These are phyloP conservation scores for Echinops telfairi DNA, from an alignment of 2,113 vertebrate genomes.

Conservation along the genomic window DNA sequence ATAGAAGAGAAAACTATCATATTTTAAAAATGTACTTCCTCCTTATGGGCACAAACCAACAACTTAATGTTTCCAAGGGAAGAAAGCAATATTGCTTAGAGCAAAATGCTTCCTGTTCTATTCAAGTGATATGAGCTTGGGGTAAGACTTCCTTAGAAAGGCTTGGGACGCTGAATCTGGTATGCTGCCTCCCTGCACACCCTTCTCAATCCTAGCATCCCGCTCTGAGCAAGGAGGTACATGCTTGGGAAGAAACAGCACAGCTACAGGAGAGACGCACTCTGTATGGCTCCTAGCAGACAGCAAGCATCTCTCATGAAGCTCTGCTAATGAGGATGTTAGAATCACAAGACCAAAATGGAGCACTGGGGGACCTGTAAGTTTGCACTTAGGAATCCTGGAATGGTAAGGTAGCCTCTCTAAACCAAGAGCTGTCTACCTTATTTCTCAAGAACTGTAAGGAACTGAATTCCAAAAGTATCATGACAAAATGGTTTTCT, in stretches of 20 bases:
- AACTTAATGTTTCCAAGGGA: not conserved
- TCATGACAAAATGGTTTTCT: not conserved
- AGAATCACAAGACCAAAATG: constrained; percentile 38
- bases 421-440: not conserved
- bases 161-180: not conserved
- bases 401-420: not conserved
- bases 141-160: not conserved
- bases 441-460: constrained; percentile 62
- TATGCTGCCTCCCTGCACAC: not conserved
- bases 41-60: not conserved
- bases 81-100: not conserved
- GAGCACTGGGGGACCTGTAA: not conserved
- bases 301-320: constrained; percentile 40
- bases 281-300: constrained; percentile 33
- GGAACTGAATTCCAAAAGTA: not conserved
- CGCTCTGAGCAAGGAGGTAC: not conserved
- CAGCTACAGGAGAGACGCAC: not conserved
- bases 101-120: not conserved
- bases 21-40: not conserved
- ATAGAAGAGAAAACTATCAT: not conserved
- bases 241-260: constrained; percentile 11
- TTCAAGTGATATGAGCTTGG: not conserved
- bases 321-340: constrained; percentile 51
- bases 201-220: not conserved
- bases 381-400: not conserved